Evolutionary conservation across 2,888 invertebrate genomes (phyloP), one percentile per base, ranked within the genome.

Genomic region (Athalia circularis): DNA sequence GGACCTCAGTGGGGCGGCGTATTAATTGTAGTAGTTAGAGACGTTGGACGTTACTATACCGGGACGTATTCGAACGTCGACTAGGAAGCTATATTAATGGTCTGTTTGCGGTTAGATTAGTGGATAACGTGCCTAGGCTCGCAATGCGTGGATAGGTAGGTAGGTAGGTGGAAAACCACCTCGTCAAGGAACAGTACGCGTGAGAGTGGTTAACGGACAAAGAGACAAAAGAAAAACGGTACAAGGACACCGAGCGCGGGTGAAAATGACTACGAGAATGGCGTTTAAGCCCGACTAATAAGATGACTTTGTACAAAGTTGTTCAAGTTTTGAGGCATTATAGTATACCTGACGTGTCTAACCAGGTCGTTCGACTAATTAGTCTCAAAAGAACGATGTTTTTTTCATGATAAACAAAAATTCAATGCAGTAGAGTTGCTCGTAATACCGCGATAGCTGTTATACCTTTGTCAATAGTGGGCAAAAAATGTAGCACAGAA

Each of bases 1-100:
- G 43, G 50, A 75, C 64, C 50, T 61, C 5, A 75, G 45, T 59
- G 47, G 54, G 9, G 29, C 15, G 29, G 8, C 11, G 62, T 75
- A 75, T 75, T 75, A 75, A 75, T 75, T 75, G 75, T 64, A 15
- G 75, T 43, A 64, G 75, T 75, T 64, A 64, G 75, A 52, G 50
- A 29, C 52, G 64, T 13, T 45, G 61, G 48, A 61, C 64, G 75
- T 29, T 13, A 75, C 29, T 29, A 29, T 29, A 29, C 29, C 2
- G 29, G 64, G 75, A 75, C 75, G 62, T 75, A 75, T 61, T 75
- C 75, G 75, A 75, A 75, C 75, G 29, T 11, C 15, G 62, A 62
- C 75, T 75, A 62, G 75, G 59, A 78, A 72, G 72, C 78, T 78
- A 78, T 78, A 78, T 78, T 65, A 78, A 78, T 78, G 57, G 78